Evolutionary conservation across 1,140 invertebrate species (phyloP).

Genomic region (Thrips palmi): DNA sequence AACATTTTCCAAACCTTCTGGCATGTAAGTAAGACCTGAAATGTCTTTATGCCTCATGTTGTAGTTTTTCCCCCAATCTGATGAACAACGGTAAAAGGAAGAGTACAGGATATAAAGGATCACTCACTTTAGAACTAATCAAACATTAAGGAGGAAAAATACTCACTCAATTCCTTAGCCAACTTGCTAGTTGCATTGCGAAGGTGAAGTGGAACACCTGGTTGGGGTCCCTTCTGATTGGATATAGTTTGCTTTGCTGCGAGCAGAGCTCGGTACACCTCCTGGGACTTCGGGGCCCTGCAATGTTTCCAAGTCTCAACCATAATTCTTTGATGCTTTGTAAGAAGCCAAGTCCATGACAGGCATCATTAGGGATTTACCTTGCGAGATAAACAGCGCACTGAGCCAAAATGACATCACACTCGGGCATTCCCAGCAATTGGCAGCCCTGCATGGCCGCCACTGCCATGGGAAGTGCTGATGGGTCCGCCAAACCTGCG

Average conservation of each 20-base stretch:
- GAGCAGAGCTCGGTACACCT: constrained; percentile 46
- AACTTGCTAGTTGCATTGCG: constrained; percentile 62
- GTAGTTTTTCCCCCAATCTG: constrained; percentile 44
- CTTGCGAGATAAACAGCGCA: constrained; percentile 52
- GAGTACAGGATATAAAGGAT: not conserved
- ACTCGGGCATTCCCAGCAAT: constrained; percentile 64
- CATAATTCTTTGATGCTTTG: not conserved
- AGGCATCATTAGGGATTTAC: constrained; percentile 8
- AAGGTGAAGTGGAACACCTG: constrained; percentile 52
- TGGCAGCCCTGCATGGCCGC: constrained; percentile 60
- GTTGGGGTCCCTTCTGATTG: constrained; percentile 46
- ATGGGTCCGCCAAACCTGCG: constrained; percentile 32
- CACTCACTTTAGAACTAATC: too few relatives aligned
- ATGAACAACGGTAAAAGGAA: constrained; percentile 17
- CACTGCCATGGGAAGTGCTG: constrained; percentile 38
- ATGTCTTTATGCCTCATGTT: constrained; percentile 32
- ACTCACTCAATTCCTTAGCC: constrained; percentile 51
- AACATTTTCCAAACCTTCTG: constrained; percentile 40
- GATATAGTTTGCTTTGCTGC: constrained; percentile 36
- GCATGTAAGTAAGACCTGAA: constrained; percentile 42
- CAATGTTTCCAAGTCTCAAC: not conserved
- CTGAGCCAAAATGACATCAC: constrained; percentile 56
- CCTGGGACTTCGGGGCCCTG: constrained; percentile 50
- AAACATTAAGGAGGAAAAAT: too few relatives aligned
- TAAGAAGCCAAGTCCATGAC: not conserved